Conservation (phyloP, 1,140 invertebrate genomes). For the Drosophila nasuta region DNA sequence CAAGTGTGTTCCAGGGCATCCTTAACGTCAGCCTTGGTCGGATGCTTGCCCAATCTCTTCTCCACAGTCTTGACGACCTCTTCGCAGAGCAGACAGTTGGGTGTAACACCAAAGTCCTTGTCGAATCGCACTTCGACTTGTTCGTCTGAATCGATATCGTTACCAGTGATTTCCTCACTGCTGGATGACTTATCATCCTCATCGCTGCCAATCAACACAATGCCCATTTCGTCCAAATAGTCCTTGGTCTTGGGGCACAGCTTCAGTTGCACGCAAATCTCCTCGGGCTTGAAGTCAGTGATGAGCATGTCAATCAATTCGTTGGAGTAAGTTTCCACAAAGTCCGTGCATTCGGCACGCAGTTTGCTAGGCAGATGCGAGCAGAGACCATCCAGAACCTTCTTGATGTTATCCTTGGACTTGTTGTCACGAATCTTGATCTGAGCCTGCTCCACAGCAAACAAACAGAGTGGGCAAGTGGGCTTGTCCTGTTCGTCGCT, state of each 20-base stretch:
- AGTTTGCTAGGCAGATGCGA: slow-evolving; percentile 88
- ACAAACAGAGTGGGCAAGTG: slow-evolving; percentile 92
- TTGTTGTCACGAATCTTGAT: slow-evolving; percentile 76
- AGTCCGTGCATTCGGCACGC: slow-evolving; percentile 89
- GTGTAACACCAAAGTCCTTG: slow-evolving; percentile 45
- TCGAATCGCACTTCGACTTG: slow-evolving; percentile 44
- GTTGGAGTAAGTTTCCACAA: slow-evolving; percentile 91
- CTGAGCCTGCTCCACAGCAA: slow-evolving; percentile 89
- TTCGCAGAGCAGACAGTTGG: slow-evolving; percentile 78
- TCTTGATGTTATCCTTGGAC: slow-evolving; percentile 88
- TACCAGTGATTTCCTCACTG: slow-evolving; percentile 60
- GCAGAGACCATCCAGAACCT: slow-evolving; percentile 91
- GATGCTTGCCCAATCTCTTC: slow-evolving; percentile 68
- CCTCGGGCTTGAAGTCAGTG: slow-evolving; percentile 90
- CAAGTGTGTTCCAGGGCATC: slow-evolving; percentile 65
- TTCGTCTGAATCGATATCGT: slow-evolving; percentile 59
- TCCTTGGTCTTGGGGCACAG: slow-evolving; percentile 87
- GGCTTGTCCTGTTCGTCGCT: slow-evolving; percentile 85
- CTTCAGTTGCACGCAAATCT: slow-evolving; percentile 91
- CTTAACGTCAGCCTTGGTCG: slow-evolving; percentile 68
- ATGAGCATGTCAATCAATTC: slow-evolving; percentile 91
- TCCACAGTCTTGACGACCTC: slow-evolving; percentile 72
- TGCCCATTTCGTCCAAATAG: slow-evolving; percentile 67
- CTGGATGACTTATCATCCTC: slow-evolving; percentile 47
- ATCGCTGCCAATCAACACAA: slow-evolving; percentile 54